A percentile compares a stretch with the other conserved stretches of the same genome.
Evolutionary conservation across 1,140 invertebrate species (phyloP).

Genomic region (Heliconius eleuchia): DNA sequence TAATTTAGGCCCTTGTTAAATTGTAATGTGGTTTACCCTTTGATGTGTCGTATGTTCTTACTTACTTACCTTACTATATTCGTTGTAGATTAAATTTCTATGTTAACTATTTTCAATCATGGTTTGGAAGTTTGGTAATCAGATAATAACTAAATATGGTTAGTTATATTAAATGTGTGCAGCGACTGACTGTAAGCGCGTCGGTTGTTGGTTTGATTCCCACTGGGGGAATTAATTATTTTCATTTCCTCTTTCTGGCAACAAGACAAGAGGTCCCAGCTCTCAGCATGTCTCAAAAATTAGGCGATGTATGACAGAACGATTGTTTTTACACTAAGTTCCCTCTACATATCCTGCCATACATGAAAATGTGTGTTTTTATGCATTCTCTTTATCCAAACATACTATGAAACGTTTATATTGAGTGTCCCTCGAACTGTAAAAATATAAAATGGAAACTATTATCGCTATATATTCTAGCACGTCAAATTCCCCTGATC

Average conservation of each 20-base stretch:
- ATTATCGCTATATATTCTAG: slow-evolving; percentile 16
- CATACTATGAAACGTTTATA: not conserved
- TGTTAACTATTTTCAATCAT: slow-evolving; percentile 22
- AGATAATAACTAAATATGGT: not conserved
- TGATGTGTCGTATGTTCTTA: slow-evolving; percentile 1
- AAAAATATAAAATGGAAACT: slow-evolving; percentile 10
- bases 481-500: slow-evolving; percentile 27
- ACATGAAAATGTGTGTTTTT: no score
- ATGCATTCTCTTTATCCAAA: not conserved
- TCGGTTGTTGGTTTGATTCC: not conserved
- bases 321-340: not conserved
- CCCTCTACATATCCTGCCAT: not conserved
- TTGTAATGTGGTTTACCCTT: slow-evolving; percentile 15
- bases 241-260: not conserved
- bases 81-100: slow-evolving; percentile 22
- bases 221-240: not conserved
- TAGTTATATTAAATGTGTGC: no score
- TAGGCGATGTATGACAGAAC: no score
- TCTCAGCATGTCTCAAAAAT: not conserved
- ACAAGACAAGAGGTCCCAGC: not conserved
- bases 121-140: not conserved
- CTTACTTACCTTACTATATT: slow-evolving; percentile 11
- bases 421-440: not conserved
- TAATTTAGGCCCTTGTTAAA: slow-evolving; percentile 19
- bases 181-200: not conserved